Evolutionary conservation across 2,797 vertebrate species (phyloP).

Genomic region (Melanotaenia parkinsoni): DNA sequence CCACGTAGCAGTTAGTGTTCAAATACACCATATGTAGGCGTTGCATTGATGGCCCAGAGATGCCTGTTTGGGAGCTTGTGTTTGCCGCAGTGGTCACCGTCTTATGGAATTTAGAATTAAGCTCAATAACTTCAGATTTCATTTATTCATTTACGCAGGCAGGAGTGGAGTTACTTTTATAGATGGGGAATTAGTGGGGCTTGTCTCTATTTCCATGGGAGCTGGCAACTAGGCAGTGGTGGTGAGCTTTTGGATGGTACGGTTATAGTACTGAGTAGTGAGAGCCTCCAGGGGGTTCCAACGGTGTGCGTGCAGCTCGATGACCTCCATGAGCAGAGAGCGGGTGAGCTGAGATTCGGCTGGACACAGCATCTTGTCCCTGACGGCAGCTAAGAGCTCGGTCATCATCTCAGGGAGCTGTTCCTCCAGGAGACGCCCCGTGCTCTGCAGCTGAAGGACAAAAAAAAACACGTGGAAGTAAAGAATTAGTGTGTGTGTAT

Average conservation of each 20-base stretch:
- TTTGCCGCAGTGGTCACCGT: conserved; percentile 26
- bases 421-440: conserved; percentile 93
- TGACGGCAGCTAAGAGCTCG: conserved; percentile 90
- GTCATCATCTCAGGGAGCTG: conserved; percentile 99
- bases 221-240: conserved; percentile 71
- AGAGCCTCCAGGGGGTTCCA: conserved; percentile 95
- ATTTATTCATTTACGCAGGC: conserved; percentile 16
- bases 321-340: conserved; percentile 98
- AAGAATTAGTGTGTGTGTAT: conserved; percentile 12
- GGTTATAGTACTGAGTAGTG: conserved; percentile 98
- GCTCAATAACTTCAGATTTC: conserved; percentile 20
- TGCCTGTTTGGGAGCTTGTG: conserved; percentile 6
- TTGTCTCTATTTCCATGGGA: conserved; percentile 30
- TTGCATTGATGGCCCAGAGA: background rate
- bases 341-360: conserved; percentile 94
- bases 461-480: background rate
- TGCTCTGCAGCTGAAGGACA: conserved; percentile 90
- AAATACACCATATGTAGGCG: conserved; percentile 18
- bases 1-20: background rate
- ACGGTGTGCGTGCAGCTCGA: conserved; percentile 96
- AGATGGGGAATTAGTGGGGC: background rate
- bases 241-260: conserved; percentile 98
- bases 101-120: background rate
- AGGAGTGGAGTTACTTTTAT: conserved; percentile 8
- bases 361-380: conserved; percentile 98